These are phyloP conservation scores for Hermatobates lingyangjiaoensis DNA, from an alignment of 1,140 invertebrate species.

Conservation along the genomic window DNA sequence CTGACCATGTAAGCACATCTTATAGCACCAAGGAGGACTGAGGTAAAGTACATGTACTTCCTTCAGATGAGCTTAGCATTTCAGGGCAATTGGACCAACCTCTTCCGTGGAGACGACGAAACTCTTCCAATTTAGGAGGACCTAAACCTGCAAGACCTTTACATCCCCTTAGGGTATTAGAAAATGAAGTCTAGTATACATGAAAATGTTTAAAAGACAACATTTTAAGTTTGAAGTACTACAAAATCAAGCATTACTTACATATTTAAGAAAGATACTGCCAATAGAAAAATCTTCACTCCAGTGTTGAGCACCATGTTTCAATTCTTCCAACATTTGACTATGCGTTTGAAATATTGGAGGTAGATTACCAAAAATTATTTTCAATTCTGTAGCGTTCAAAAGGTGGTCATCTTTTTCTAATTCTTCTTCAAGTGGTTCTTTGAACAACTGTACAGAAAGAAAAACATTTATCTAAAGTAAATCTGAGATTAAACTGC, in stretches of 20 bases:
- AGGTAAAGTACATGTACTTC: too few relatives aligned
- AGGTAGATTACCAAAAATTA: constrained; percentile 89
- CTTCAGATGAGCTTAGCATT: too few relatives aligned
- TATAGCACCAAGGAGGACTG: too few relatives aligned
- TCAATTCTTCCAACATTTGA: constrained; percentile 61
- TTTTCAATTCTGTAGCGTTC: constrained; percentile 80
- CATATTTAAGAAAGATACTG: constrained; percentile 65
- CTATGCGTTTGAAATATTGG: constrained; percentile 84
- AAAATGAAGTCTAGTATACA: neutral
- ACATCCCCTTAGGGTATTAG: too few relatives aligned
- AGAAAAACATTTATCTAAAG: too few relatives aligned
- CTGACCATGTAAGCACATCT: too few relatives aligned
- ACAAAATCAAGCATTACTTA: constrained; percentile 9
- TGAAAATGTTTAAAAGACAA: neutral
- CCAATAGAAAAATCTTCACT: constrained; percentile 70
- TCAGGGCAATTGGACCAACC: too few relatives aligned
- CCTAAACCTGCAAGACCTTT: too few relatives aligned
- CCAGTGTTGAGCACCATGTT: constrained; percentile 49
- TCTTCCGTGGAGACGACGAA: too few relatives aligned
- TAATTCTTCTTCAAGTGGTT: constrained; percentile 69
- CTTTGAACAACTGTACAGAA: constrained; percentile 79
- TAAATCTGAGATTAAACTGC: neutral
- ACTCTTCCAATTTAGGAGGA: too few relatives aligned
- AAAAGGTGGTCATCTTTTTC: constrained; percentile 56
- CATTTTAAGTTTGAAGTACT: neutral